Evolutionary conservation across 2,888 invertebrate genomes (phyloP).

Genomic region (Aspidiotus destructor): DNA sequence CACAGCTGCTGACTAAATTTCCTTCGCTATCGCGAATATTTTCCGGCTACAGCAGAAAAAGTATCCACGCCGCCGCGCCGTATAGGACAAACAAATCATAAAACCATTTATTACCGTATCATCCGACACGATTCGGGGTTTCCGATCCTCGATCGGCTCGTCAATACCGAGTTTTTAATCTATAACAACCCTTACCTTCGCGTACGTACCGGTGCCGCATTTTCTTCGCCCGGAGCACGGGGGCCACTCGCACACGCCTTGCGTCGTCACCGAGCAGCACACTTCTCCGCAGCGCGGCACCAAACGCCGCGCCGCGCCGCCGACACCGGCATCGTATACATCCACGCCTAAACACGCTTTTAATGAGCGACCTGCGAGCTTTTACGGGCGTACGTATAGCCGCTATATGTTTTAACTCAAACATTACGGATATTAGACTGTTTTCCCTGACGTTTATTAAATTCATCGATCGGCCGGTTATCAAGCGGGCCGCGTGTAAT

Average conservation of each 20-base stretch:
- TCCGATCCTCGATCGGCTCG: not conserved
- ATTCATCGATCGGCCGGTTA: constrained; percentile 1
- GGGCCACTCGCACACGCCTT: too few species aligned
- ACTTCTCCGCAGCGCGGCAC: too few species aligned
- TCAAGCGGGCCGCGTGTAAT: not conserved
- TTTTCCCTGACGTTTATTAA: constrained; percentile 4
- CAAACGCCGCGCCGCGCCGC: too few species aligned
- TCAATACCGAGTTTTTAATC: not conserved
- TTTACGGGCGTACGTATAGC: not conserved
- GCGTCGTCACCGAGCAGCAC: too few species aligned
- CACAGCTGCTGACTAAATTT: too few species aligned
- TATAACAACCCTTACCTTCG: not conserved
- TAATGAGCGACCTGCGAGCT: constrained; percentile 1
- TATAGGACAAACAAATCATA: not conserved
- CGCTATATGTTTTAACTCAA: not conserved
- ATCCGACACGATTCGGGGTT: not conserved
- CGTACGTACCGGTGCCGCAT: not conserved
- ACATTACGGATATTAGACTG: constrained; percentile 2
- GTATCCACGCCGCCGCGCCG: too few species aligned
- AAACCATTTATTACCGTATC: not conserved
- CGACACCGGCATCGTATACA: not conserved
- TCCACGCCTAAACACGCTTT: not conserved
- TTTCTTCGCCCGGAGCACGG: not conserved
- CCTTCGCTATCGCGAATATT: too few species aligned
- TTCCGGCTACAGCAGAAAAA: too few species aligned